These are phyloP conservation scores for Orthonevra nobilis DNA, from an alignment of 2,888 invertebrate genomes.

Conservation along the genomic window DNA sequence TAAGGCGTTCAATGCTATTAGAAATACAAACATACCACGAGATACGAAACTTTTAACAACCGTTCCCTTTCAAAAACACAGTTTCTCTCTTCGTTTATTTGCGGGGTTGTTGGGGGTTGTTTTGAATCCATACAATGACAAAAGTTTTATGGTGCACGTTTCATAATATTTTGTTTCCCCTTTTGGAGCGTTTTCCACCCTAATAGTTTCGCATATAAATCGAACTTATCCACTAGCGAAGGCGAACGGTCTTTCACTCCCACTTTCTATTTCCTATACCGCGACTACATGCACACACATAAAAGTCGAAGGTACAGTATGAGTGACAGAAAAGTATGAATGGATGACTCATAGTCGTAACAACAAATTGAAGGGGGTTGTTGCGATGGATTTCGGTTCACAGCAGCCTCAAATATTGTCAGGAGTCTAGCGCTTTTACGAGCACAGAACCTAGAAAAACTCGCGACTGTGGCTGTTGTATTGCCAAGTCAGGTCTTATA, in stretches of 20 bases:
- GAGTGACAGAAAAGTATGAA: slow-evolving; percentile 52
- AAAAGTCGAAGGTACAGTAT: slow-evolving; percentile 35
- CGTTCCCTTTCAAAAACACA: slow-evolving; percentile 33
- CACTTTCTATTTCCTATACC: too few species aligned
- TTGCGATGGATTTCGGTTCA: too few species aligned
- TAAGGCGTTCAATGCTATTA: slow-evolving; percentile 65
- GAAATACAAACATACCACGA: slow-evolving; percentile 63
- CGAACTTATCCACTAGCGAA: slow-evolving; percentile 42
- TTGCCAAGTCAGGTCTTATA: slow-evolving; percentile 35
- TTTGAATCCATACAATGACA: slow-evolving; percentile 48
- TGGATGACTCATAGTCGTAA: slow-evolving; percentile 66
- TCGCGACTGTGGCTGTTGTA: too few species aligned
- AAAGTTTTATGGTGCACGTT: slow-evolving; percentile 65
- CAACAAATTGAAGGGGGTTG: slow-evolving; percentile 17
- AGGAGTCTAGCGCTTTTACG: slow-evolving; percentile 28
- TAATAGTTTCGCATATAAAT: slow-evolving; percentile 62
- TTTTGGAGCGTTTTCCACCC: slow-evolving; percentile 34
- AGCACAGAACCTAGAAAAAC: too few species aligned
- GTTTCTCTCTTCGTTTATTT: slow-evolving; percentile 7
- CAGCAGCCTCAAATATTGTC: background rate
- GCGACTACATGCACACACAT: slow-evolving; percentile 14
- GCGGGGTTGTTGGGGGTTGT: slow-evolving; percentile 18
- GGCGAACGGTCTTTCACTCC: too few species aligned
- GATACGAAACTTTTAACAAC: slow-evolving; percentile 63
- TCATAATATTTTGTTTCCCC: slow-evolving; percentile 60